Percentiles rank a stretch among this genome's conserved stretches.
phyloP scores from a whole-genome alignment of 2,113 vertebrate species.

The Choloepus hoffmanni region DNA sequence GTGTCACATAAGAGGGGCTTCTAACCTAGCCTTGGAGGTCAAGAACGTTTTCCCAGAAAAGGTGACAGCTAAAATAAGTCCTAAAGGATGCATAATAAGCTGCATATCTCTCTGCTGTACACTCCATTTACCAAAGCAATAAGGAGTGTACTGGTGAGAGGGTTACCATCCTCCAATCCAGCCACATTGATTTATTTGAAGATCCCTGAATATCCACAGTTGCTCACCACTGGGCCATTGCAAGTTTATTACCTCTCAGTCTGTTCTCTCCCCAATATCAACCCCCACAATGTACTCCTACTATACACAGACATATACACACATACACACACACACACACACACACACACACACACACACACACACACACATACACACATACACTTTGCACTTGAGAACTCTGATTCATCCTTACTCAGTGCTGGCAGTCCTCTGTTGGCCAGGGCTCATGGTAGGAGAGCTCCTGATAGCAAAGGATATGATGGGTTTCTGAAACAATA shows the following conservation, averaged over 20 bases:
- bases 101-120: neutral
- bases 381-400: neutral
- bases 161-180: too few species aligned
- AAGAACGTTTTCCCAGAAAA: neutral
- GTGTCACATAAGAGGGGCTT: neutral
- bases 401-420: neutral
- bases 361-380: neutral
- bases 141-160: neutral
- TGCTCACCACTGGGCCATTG: neutral
- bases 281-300: accelerated
- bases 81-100: neutral
- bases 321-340: neutral
- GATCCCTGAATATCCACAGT: neutral
- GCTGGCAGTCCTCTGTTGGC: neutral
- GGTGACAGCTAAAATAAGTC: neutral
- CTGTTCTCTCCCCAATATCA: neutral
- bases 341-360: neutral
- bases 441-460: neutral
- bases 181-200: neutral
- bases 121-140: neutral
- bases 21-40: neutral
- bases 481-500: neutral
- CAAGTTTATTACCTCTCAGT: neutral
- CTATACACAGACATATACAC: neutral
- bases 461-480: too few species aligned